Conservation (phyloP, 2,888 invertebrate genomes). For the Metopia argyrocephala region DNA sequence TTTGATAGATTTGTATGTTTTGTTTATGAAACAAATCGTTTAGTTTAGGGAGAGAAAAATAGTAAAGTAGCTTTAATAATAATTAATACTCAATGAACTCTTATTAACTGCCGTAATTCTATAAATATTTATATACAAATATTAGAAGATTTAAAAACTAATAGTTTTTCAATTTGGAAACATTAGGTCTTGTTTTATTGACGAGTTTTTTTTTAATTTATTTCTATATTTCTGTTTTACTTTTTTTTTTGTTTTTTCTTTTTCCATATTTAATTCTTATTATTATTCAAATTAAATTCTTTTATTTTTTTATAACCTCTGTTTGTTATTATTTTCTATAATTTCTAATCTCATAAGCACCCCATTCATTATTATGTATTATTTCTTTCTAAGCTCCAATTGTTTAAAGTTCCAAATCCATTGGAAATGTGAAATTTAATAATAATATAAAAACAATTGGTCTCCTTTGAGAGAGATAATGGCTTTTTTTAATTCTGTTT, state of each 20-base stretch:
- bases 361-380: constrained; percentile 53
- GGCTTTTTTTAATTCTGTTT: constrained; percentile 52
- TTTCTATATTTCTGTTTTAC: constrained; percentile 39
- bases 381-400: constrained; percentile 37
- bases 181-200: constrained; percentile 64
- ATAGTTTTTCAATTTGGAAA: constrained; percentile 75
- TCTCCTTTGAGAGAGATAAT: constrained; percentile 24
- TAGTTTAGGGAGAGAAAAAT: background rate
- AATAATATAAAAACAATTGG: constrained; percentile 9
- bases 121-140: constrained; percentile 17
- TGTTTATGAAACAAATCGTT: constrained; percentile 15
- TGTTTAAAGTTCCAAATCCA: constrained; percentile 9
- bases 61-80: constrained; percentile 10
- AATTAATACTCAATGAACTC: constrained; percentile 3
- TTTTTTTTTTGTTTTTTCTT: constrained; percentile 60
- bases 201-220: constrained; percentile 28
- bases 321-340: constrained; percentile 40
- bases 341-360: constrained; percentile 73
- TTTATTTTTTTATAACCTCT: constrained; percentile 49
- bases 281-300: constrained; percentile 56
- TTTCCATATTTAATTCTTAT: constrained; percentile 29
- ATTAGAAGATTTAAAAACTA: constrained; percentile 76
- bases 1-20: background rate
- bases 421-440: no score
- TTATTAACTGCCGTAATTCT: constrained; percentile 18